Evolutionary conservation across 2,888 invertebrate species (phyloP), one percentile per base, ranked within the genome.

Genomic region (Maniola hyperantus): DNA sequence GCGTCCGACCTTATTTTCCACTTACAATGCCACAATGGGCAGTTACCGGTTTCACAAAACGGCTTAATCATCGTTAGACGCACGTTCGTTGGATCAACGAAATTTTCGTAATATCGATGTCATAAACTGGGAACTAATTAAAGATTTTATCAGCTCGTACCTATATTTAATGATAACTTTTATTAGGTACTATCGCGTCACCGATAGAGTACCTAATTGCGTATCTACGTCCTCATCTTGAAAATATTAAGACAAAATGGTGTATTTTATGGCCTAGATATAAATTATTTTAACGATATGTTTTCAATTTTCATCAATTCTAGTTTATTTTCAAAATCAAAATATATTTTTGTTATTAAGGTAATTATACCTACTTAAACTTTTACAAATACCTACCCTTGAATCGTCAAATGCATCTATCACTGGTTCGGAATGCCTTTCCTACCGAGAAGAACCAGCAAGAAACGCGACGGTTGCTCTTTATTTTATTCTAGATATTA

Each of bases 101-200:
- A 57, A 6, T 42, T 57, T 39, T 54, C 15, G 15, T 54, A 54
- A 54, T 36, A 20, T 20, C 36, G 36, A 54, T 57, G 7, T 26
- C 36, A 36, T 36, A 55, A 11, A 10, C 50, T 15, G 18, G 6
- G 36, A n/a, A 13, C 13, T 57, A 39, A 57, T 57, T 57, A 57
- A 57, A 42, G 42, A 57, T 13, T 39, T 57, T 57, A 57, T 57
- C 57, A 42, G 13, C 20, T 42, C 20, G 18, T 57, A 42, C n/a
- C n/a, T n/a, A n/a, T 39, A 13, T 20, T 26, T 20, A 57, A 39
- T 13, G 20, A 42, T 57, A 39, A 39, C 55, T 53, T 53, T 53
- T 54, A 54, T 54, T 36, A n/a, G n/a, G n/a, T n/a, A 36, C 36
- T 15, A 4, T 54, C 53, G 34, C 53, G n/a, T 54, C 34, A 34